Evolutionary conservation across 2,113 vertebrate genomes (phyloP).

Genomic region (Rhinoderma darwinii): DNA sequence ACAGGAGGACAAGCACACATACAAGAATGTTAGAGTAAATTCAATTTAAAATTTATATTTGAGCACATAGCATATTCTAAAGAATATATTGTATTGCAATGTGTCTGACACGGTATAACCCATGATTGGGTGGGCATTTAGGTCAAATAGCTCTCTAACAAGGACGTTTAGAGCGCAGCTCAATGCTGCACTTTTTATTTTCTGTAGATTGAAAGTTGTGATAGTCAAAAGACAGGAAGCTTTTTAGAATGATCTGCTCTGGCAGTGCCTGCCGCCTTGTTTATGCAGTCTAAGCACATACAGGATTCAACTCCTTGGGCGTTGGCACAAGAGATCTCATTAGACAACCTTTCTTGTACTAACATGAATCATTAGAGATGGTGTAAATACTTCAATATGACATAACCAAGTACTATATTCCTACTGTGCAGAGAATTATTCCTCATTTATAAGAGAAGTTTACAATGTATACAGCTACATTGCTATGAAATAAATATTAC

Average conservation of each 20-base stretch:
- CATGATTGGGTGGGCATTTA: background rate
- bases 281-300: background rate
- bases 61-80: background rate
- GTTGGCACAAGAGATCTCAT: slow-evolving; percentile 20
- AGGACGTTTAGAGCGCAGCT: background rate
- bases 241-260: slow-evolving; percentile 16
- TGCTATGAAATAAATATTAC: background rate
- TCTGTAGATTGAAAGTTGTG: slow-evolving; percentile 29
- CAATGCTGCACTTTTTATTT: background rate
- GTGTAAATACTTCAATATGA: background rate
- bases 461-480: too few relatives aligned
- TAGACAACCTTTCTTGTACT: slow-evolving; percentile 17
- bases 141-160: background rate
- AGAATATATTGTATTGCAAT: background rate
- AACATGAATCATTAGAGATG: slow-evolving; percentile 26
- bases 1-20: background rate
- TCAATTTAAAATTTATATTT: background rate
- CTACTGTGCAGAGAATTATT: background rate
- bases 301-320: slow-evolving; percentile 30
- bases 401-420: background rate
- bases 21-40: background rate
- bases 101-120: background rate
- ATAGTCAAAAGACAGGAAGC: slow-evolving; percentile 40
- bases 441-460: background rate
- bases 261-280: slow-evolving; percentile 9